These are phyloP conservation scores for Cheilosia pagana DNA, from an alignment of 2,888 invertebrate genomes.

Conservation along the genomic window DNA sequence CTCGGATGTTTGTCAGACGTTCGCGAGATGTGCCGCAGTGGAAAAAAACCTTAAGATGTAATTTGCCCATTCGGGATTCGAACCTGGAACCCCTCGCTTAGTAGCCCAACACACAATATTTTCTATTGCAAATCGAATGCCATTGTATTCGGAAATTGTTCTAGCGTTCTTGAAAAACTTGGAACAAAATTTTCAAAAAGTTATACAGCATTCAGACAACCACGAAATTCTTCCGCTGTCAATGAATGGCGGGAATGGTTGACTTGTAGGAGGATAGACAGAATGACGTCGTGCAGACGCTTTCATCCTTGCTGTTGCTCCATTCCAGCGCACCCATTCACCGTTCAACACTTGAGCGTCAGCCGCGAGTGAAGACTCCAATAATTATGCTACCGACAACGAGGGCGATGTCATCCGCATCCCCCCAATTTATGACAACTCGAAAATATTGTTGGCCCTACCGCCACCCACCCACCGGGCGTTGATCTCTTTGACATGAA, in stretches of 20 bases:
- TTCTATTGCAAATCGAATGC: slow-evolving; percentile 15
- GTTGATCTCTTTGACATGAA: slow-evolving; percentile 64
- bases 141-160: background rate
- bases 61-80: no score
- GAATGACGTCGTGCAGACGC: slow-evolving; percentile 43
- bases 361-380: slow-evolving; percentile 50
- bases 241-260: slow-evolving; percentile 15
- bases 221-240: slow-evolving; percentile 23
- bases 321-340: slow-evolving; percentile 57
- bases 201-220: slow-evolving; percentile 20
- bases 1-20: no score
- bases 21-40: no score
- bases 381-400: slow-evolving; percentile 50
- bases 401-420: background rate
- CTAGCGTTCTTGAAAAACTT: slow-evolving; percentile 17
- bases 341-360: slow-evolving; percentile 58
- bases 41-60: no score
- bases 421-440: slow-evolving; percentile 63
- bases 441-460: slow-evolving; percentile 38
- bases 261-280: slow-evolving; percentile 14
- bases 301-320: slow-evolving; percentile 37
- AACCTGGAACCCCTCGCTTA: no score
- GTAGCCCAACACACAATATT: no score
- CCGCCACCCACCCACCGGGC: slow-evolving; percentile 1
- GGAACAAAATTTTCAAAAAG: slow-evolving; percentile 28